A percentile compares a stretch with the other conserved stretches of the same genome.
These are phyloP conservation scores for Epirrita christyi DNA, from an alignment of 2,888 invertebrate genomes.

Conservation along the genomic window DNA sequence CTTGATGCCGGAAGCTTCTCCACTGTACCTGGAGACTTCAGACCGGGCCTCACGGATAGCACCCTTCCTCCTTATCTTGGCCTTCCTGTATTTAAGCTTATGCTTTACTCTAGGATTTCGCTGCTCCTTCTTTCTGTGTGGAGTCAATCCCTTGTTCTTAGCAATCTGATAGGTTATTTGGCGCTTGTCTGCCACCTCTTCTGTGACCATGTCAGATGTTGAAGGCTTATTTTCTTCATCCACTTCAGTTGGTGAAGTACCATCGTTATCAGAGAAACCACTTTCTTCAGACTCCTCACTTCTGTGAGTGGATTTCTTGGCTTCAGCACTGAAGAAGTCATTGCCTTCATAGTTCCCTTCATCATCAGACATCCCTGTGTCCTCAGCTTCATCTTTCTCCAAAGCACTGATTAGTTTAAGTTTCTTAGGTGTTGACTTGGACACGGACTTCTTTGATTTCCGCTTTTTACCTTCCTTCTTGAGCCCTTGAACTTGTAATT, in stretches of 20 bases:
- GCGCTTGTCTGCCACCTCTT: conserved; percentile 86
- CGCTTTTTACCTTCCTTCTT: conserved; percentile 58
- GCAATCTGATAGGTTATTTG: conserved; percentile 96
- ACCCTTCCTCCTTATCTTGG: conserved; percentile 96
- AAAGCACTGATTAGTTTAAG: conserved; percentile 70
- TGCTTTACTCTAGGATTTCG: conserved; percentile 98
- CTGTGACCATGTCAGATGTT: conserved; percentile 55
- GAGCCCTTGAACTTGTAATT: conserved; percentile 56
- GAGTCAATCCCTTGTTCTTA: conserved; percentile 97
- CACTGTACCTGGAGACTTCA: conserved; percentile 93
- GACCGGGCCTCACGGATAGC: conserved; percentile 94
- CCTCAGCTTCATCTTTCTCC: conserved; percentile 74
- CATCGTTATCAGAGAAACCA: conserved; percentile 75
- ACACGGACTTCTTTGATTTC: conserved; percentile 54
- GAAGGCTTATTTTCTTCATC: conserved; percentile 63
- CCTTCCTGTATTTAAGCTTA: conserved; percentile 95
- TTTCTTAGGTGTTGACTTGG: conserved; percentile 64
- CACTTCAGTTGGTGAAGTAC: conserved; percentile 57
- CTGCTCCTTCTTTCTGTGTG: conserved; percentile 95
- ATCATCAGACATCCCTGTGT: conserved; percentile 75
- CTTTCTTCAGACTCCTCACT: conserved; percentile 73
- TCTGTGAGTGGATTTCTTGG: conserved; percentile 42
- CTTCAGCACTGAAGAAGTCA: conserved; percentile 58
- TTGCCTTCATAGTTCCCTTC: conserved; percentile 73
- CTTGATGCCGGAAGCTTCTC: conserved; percentile 97